These are phyloP conservation scores for Tetrax tetrax DNA, from an alignment of 2,113 vertebrate genomes.

Conservation along the genomic window DNA sequence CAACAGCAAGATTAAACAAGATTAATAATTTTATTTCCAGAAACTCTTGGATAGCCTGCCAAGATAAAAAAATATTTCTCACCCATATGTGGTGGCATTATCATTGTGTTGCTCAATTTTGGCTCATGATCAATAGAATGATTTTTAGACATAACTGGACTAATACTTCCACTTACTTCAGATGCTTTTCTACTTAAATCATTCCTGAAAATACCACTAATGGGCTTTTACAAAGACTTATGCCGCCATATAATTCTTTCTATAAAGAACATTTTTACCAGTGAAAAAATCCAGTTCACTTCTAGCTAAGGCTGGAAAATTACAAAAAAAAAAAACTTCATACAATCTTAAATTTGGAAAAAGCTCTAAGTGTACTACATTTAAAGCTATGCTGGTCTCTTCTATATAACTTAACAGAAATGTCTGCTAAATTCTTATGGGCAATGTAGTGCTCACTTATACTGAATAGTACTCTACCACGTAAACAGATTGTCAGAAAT, in stretches of 20 bases:
- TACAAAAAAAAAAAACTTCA: background rate
- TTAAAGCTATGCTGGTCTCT: background rate
- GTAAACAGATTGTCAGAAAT: background rate
- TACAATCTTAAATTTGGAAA: background rate
- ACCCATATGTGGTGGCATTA: background rate
- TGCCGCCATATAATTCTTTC: slow-evolving; percentile 8
- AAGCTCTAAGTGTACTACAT: background rate
- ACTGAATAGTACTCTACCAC: background rate
- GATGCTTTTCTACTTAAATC: slow-evolving; percentile 38
- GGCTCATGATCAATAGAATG: slow-evolving; percentile 19
- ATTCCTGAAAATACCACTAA: slow-evolving; percentile 47
- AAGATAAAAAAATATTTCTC: background rate
- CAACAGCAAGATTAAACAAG: slow-evolving; percentile 7
- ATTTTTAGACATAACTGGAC: slow-evolving; percentile 43
- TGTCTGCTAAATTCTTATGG: background rate
- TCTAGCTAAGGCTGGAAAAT: slow-evolving; percentile 1
- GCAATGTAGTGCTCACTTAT: background rate
- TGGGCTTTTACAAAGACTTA: slow-evolving; percentile 47
- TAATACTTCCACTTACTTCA: slow-evolving; percentile 40
- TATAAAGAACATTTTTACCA: background rate
- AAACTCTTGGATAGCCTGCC: background rate
- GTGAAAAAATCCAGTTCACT: background rate
- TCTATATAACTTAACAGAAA: background rate
- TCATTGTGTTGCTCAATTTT: background rate
- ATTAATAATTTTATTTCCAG: slow-evolving; percentile 23